Base-by-base conservation (phyloP, 2,888 invertebrate species). In the Caenorhabditis plicata region DNA sequence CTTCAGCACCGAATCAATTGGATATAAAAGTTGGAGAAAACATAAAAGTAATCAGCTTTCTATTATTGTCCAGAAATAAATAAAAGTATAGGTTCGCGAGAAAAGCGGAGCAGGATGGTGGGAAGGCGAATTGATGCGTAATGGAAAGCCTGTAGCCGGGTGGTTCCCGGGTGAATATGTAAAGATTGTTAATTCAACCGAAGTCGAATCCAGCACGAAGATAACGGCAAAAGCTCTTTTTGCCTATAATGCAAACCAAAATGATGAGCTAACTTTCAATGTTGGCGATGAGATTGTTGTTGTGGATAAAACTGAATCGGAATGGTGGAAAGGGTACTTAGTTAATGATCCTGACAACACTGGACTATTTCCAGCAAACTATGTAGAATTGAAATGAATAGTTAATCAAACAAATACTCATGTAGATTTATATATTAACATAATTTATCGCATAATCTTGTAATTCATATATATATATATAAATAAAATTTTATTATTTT, bases 91-190 rank as follows among this genome's bases (percentile, higher is more conserved):
- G 86, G 90, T 98, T n/a, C 87, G 92, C 20, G 95, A 95, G 84
- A 95, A 94, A 81, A 92, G 92, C 0, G 89, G 91, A 74, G 90
- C 91, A 41, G 98, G 98, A 19, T 98, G 98, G 98, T 99, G 96
- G 96, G 96, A 98, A 84, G 98, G 98, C 1, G 96, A 98, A 83
- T 83, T 95, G 36, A 94, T 52, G 9, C 15, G 67, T 17, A 51
- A 64, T 29, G 79, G 74, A 23, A 60, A 60, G 11, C 90, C 90
- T 81, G 85, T 91, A 29, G 92, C 93, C 83, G 98, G 98, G 2
- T 98, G 98, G 98, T 98, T 99, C 84, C 98, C 98, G 0, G 96
- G 95, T 23, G 92, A 91, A 60, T 98, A 96, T 81, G 93, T 96
- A 8, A 94, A 94, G 85, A 69, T 84, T 63, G 66, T 83, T 29